Conservation (phyloP, 2,113 vertebrate genomes). For the Picathartes gymnocephalus region DNA sequence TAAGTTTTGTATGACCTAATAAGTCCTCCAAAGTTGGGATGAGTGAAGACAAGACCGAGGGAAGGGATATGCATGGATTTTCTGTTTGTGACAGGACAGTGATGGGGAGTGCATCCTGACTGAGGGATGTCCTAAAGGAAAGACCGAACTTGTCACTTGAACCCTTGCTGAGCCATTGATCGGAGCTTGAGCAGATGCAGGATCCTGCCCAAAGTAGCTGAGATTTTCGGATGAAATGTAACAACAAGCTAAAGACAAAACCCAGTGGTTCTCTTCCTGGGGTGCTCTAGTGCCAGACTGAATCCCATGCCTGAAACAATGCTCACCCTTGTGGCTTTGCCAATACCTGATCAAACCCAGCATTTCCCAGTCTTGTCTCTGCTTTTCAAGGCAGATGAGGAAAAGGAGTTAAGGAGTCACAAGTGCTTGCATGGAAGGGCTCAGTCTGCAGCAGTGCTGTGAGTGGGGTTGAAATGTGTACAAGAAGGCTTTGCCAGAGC, state of each 20-base stretch:
- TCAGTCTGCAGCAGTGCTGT: not conserved
- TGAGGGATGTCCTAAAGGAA: not conserved
- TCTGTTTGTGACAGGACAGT: not conserved
- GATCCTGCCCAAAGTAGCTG: not conserved
- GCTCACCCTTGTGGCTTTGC: not conserved
- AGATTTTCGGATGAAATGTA: not conserved
- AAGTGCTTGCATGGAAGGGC: not conserved
- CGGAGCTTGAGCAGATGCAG: not conserved
- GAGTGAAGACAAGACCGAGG: not conserved
- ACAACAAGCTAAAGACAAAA: not conserved
- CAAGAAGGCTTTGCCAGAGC: not conserved
- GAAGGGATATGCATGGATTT: not conserved
- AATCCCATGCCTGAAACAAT: not conserved
- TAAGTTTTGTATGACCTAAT: not conserved
- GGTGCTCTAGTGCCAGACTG: not conserved
- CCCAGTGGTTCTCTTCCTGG: rapidly evolving
- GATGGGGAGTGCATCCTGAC: not conserved
- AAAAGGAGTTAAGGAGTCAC: not conserved
- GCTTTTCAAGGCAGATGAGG: not conserved
- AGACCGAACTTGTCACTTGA: not conserved
- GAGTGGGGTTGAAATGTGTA: rapidly evolving
- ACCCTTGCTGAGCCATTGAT: not conserved
- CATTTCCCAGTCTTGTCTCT: not conserved
- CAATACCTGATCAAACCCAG: not conserved
- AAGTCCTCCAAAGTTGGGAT: not conserved